Percentiles rank a stretch among this genome's conserved stretches.
phyloP scores from a whole-genome alignment of 1,140 invertebrate species.

The Anoplolepis gracilipes region DNA sequence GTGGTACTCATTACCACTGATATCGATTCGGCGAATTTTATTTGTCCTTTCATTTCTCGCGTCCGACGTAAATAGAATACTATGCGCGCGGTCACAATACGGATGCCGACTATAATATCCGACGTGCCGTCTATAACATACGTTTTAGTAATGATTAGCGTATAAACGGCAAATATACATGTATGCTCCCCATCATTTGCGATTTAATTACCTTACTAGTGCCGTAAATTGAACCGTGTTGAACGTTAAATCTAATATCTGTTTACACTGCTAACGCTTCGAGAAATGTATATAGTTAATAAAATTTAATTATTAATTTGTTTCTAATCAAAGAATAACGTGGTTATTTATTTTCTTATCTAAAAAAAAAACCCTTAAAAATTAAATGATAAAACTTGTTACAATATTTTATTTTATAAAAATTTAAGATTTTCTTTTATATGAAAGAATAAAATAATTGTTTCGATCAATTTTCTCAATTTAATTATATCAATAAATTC shows the following conservation, averaged over 20 bases:
- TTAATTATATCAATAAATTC: not conserved
- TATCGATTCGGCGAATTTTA: constrained; percentile 59
- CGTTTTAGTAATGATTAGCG: constrained; percentile 11
- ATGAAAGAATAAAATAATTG: not conserved
- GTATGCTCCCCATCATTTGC: constrained; percentile 23
- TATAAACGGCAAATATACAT: constrained; percentile 29
- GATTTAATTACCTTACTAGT: constrained; percentile 30
- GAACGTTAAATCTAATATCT: constrained; percentile 7
- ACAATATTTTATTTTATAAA: not conserved
- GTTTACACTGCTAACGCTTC: not conserved
- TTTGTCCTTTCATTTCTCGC: constrained; percentile 13
- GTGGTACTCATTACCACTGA: constrained; percentile 7
- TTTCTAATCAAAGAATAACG: not conserved
- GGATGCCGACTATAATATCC: constrained; percentile 29
- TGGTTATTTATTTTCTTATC: not conserved
- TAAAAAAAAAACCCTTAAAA: no score
- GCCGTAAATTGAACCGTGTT: constrained; percentile 30
- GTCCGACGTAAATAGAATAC: constrained; percentile 34
- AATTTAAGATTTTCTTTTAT: not conserved
- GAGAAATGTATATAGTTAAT: not conserved
- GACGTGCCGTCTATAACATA: constrained; percentile 32
- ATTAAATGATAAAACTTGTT: not conserved
- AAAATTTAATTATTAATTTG: not conserved
- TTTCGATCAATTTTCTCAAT: not conserved
- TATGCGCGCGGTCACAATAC: not conserved